Percentiles rank a stretch among this genome's conserved stretches.
Conservation (phyloP, 2,888 invertebrate species). For the Drosophila putrida region DNA sequence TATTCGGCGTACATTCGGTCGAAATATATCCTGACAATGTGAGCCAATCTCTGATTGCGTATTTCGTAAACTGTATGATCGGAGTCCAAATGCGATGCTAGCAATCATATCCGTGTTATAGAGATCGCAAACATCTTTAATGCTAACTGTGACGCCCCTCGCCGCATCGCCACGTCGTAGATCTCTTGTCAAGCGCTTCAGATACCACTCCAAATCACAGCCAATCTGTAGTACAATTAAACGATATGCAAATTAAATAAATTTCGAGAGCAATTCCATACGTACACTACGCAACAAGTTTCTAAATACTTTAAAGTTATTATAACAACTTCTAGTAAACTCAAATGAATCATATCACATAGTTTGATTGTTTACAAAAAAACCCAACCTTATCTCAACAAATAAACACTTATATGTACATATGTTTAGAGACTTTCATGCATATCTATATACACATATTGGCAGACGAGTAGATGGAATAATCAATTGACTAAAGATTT, state of each 20-base stretch:
- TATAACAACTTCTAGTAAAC: background rate
- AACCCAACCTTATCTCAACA: background rate
- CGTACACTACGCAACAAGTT: constrained; percentile 30
- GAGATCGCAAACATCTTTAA: constrained; percentile 83
- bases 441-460: background rate
- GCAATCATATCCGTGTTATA: constrained; percentile 86
- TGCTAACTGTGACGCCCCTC: constrained; percentile 68
- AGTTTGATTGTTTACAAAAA: background rate
- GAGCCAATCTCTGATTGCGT: constrained; percentile 85
- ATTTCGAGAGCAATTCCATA: background rate
- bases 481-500: constrained; percentile 12
- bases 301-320: background rate
- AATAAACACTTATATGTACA: background rate
- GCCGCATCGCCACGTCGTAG: constrained; percentile 63
- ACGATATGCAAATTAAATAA: background rate
- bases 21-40: constrained; percentile 84
- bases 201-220: constrained; percentile 81
- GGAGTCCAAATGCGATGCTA: constrained; percentile 86
- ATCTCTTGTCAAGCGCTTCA: constrained; percentile 75
- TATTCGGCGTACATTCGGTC: constrained; percentile 77
- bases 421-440: background rate
- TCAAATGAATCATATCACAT: constrained; percentile 1
- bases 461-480: background rate
- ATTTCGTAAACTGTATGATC: constrained; percentile 85
- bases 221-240: constrained; percentile 73